Evolutionary conservation across 2,888 invertebrate species (phyloP).

Genomic region (Drosophila niveifrons): DNA sequence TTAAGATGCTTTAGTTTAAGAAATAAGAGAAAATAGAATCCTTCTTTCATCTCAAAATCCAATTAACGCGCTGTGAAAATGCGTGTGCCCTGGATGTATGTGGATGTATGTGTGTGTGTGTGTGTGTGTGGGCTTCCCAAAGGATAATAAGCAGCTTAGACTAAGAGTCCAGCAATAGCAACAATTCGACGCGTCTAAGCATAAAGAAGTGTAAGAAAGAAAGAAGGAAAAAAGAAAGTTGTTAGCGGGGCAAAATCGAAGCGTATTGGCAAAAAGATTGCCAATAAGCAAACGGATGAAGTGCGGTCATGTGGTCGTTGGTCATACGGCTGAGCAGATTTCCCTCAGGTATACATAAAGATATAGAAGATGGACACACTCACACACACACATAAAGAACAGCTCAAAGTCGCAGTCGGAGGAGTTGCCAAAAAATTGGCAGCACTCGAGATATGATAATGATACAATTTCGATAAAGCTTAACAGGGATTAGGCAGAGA

Average conservation of each 20-base stretch:
- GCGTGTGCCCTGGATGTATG: slow-evolving; percentile 1
- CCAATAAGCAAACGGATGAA: slow-evolving; percentile 14
- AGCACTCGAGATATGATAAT: slow-evolving; percentile 77
- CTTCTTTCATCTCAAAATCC: slow-evolving; percentile 59
- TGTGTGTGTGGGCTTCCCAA: slow-evolving; percentile 42
- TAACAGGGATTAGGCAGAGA: slow-evolving; percentile 65
- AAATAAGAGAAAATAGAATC: background rate
- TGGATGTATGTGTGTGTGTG: slow-evolving; percentile 9
- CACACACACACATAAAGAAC: slow-evolving; percentile 1
- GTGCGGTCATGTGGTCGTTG: slow-evolving; percentile 19
- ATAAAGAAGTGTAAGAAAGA: slow-evolving; percentile 57
- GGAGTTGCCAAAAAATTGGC: slow-evolving; percentile 48
- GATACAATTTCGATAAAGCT: slow-evolving; percentile 79
- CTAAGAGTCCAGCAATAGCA: slow-evolving; percentile 41
- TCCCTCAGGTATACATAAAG: slow-evolving; percentile 66
- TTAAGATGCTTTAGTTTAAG: slow-evolving; percentile 36
- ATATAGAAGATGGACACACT: no score
- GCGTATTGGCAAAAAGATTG: slow-evolving; percentile 45
- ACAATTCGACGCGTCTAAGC: slow-evolving; percentile 46
- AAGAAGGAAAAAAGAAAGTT: slow-evolving; percentile 42
- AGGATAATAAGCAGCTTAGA: slow-evolving; percentile 79
- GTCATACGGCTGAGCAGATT: slow-evolving; percentile 56
- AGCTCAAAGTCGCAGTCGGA: background rate
- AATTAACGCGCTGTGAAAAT: slow-evolving; percentile 60
- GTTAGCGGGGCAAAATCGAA: slow-evolving; percentile 67